Conservation (phyloP, 1,140 invertebrate genomes). For the Pararge aegeria region DNA sequence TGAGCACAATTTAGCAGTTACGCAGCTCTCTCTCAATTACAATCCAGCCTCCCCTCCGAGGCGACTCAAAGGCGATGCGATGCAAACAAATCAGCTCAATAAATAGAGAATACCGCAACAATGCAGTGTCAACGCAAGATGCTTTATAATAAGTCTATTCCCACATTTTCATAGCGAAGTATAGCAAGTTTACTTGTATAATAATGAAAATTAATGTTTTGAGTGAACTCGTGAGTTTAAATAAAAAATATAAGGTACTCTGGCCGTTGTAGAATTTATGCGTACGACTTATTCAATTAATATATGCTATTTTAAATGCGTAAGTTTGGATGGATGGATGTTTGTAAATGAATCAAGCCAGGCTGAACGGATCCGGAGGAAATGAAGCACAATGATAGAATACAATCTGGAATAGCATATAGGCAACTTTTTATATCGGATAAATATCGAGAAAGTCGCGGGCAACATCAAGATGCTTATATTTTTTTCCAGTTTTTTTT, state of each 20-base stretch:
- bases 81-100: conserved; percentile 67
- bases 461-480: too few relatives aligned
- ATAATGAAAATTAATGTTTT: neutral
- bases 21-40: conserved; percentile 55
- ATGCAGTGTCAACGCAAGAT: conserved; percentile 64
- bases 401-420: too few relatives aligned
- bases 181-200: conserved; percentile 9
- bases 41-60: conserved; percentile 32
- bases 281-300: too few relatives aligned
- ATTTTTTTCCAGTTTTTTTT: too few relatives aligned
- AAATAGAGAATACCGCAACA: conserved; percentile 54
- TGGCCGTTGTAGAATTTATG: neutral
- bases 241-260: neutral
- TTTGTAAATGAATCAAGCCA: too few relatives aligned
- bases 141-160: conserved; percentile 50
- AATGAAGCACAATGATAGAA: too few relatives aligned
- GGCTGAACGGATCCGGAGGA: too few relatives aligned
- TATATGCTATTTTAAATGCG: too few relatives aligned
- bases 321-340: too few relatives aligned
- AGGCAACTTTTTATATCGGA: too few relatives aligned
- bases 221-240: neutral
- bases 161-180: conserved; percentile 14
- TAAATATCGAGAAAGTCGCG: too few relatives aligned
- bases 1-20: conserved; percentile 48
- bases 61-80: conserved; percentile 41